These are phyloP conservation scores for Ochlodes sylvanus DNA, from an alignment of 2,888 invertebrate species.

Conservation along the genomic window DNA sequence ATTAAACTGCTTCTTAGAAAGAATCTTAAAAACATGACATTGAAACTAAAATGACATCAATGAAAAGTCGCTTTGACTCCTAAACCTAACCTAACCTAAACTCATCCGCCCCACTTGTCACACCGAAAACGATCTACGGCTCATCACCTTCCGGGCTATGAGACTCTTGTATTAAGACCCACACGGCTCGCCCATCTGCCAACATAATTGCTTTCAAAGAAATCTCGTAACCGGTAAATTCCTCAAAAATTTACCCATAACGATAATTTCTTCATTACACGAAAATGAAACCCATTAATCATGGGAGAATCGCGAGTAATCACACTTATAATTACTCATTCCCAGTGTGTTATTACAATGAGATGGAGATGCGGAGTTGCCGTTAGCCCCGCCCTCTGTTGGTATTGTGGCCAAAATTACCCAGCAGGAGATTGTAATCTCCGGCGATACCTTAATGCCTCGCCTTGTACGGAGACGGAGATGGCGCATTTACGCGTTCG, in stretches of 20 bases:
- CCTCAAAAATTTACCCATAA: not conserved
- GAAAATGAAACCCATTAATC: slow-evolving; percentile 22
- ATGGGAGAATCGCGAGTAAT: slow-evolving; percentile 11
- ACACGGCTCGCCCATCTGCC: no score
- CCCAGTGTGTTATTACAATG: slow-evolving; percentile 16
- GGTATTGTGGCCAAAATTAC: slow-evolving; percentile 48
- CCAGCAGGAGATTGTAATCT: slow-evolving; percentile 29
- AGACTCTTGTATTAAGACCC: no score
- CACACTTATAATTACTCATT: slow-evolving; percentile 16
- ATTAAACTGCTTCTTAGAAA: no score
- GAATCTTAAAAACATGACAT: no score
- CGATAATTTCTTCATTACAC: slow-evolving; percentile 30
- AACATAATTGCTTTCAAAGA: slow-evolving; percentile 1
- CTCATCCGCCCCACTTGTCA: no score
- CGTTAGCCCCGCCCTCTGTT: slow-evolving; percentile 56
- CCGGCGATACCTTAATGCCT: slow-evolving; percentile 61
- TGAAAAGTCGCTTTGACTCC: no score
- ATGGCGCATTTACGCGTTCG: slow-evolving; percentile 54
- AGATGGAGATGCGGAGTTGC: slow-evolving; percentile 33
- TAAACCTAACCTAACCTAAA: no score
- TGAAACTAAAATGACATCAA: no score
- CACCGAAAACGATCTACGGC: no score
- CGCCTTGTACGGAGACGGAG: slow-evolving; percentile 62
- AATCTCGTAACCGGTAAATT: not conserved
- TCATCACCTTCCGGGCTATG: no score